These are phyloP conservation scores for Pheosia gnoma DNA, from an alignment of 2,888 invertebrate species.

Conservation along the genomic window DNA sequence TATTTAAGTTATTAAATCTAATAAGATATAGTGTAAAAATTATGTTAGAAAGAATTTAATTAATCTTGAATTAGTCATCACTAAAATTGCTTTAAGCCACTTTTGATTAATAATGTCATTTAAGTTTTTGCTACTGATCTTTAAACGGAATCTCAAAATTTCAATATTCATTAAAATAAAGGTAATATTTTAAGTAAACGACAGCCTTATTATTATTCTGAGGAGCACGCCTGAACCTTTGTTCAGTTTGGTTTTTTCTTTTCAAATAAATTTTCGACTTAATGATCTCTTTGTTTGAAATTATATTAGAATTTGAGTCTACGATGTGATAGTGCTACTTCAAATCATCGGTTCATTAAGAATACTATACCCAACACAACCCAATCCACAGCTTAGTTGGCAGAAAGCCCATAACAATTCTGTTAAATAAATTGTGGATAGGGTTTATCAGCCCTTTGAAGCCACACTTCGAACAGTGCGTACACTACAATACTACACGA, in stretches of 20 bases:
- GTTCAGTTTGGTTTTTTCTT: slow-evolving; percentile 6
- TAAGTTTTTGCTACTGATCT: background rate
- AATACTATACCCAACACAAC: too few species aligned
- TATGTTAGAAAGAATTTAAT: background rate
- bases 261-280: slow-evolving; percentile 4
- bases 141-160: background rate
- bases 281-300: slow-evolving; percentile 7
- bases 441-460: too few species aligned
- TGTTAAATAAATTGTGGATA: too few species aligned
- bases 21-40: background rate
- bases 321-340: background rate
- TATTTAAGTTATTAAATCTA: background rate
- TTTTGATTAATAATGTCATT: background rate
- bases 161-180: slow-evolving; percentile 10
- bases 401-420: too few species aligned
- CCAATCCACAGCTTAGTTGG: too few species aligned
- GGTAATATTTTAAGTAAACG: slow-evolving; percentile 13
- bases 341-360: background rate
- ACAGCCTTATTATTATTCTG: slow-evolving; percentile 12
- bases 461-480: too few species aligned
- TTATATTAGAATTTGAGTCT: slow-evolving; percentile 2
- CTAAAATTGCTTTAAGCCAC: background rate
- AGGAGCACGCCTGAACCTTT: slow-evolving; percentile 8
- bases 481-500: too few species aligned
- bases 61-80: background rate